phyloP scores from a whole-genome alignment of 2,797 vertebrate species.

The Trachurus trachurus region DNA sequence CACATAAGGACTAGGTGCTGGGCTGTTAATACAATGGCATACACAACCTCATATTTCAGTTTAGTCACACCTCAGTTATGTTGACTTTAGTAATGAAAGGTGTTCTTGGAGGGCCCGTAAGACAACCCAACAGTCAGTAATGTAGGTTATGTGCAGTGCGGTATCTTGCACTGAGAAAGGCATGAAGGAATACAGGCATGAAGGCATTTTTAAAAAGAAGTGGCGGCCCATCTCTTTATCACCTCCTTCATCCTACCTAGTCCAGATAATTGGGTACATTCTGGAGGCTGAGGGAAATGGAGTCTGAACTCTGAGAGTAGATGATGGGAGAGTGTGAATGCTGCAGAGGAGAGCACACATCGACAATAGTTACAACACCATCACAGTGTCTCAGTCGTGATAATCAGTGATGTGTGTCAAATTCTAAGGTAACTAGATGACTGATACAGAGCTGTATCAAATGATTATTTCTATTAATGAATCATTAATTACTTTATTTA shows the following conservation, averaged over 20 bases:
- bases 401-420: not conserved
- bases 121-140: conserved; percentile 50
- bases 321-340: conserved; percentile 5
- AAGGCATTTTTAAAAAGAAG: conserved; percentile 36
- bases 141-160: conserved; percentile 43
- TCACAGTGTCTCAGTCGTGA: not conserved
- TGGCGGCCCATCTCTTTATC: conserved; percentile 36
- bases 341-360: not conserved
- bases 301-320: not conserved
- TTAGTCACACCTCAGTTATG: conserved; percentile 54
- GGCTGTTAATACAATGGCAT: conserved; percentile 18
- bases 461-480: not conserved
- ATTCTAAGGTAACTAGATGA: too few relatives aligned
- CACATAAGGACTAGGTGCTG: not conserved
- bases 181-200: conserved; percentile 6
- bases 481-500: too few relatives aligned
- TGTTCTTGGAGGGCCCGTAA: conserved; percentile 35
- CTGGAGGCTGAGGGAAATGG: conserved; percentile 15
- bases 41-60: conserved; percentile 52
- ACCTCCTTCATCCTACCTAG: conserved; percentile 17
- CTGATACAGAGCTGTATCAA: too few relatives aligned
- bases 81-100: conserved; percentile 64
- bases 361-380: not conserved
- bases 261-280: conserved; percentile 34
- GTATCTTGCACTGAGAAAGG: conserved; percentile 37